A percentile compares a stretch with the other conserved stretches of the same genome.
These are phyloP conservation scores for Cygnus buccinator DNA, from an alignment of 2,113 vertebrate species.

Conservation along the genomic window DNA sequence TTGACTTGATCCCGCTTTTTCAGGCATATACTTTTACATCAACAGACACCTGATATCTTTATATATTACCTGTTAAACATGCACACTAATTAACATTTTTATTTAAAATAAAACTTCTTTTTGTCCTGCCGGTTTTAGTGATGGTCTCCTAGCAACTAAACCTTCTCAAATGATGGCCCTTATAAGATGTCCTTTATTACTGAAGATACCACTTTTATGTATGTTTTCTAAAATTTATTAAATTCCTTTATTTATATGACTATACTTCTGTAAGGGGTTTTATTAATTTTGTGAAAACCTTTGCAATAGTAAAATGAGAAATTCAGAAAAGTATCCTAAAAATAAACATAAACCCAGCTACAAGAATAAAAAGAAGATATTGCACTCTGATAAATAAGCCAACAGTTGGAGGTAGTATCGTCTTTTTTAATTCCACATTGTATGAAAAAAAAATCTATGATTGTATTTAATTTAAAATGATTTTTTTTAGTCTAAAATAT, in stretches of 20 bases:
- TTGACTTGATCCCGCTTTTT: background rate
- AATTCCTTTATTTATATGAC: background rate
- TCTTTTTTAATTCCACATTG: background rate
- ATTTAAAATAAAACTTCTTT: constrained; percentile 38
- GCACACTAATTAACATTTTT: background rate
- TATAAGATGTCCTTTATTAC: background rate
- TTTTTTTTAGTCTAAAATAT: background rate
- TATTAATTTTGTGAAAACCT: background rate
- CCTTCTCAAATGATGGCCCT: background rate
- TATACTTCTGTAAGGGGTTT: background rate
- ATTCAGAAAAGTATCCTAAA: background rate
- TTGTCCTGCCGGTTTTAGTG: background rate
- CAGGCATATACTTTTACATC: background rate
- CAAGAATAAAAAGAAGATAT: background rate
- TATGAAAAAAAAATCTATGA: background rate
- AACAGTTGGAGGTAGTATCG: background rate
- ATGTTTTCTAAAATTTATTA: background rate
- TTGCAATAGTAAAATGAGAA: background rate
- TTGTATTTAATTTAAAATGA: background rate
- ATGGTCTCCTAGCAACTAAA: constrained; percentile 56
- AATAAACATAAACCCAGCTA: background rate
- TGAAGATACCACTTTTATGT: background rate
- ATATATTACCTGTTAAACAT: background rate
- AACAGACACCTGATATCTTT: background rate
- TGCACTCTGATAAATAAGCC: background rate